These are phyloP conservation scores for Molanna angustata DNA, from an alignment of 2,888 invertebrate species.

Conservation along the genomic window DNA sequence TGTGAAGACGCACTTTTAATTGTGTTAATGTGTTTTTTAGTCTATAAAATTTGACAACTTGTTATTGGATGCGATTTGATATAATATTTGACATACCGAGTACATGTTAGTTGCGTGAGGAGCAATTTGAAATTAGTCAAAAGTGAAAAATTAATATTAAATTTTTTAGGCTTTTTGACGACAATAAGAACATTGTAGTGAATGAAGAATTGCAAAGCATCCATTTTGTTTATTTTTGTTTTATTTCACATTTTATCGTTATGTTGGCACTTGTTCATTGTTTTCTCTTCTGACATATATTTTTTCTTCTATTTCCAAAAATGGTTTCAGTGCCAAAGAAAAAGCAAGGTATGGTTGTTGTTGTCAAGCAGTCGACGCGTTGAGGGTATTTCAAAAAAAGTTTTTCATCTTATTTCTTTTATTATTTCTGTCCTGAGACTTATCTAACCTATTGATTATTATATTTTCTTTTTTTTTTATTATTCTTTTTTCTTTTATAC, in stretches of 20 bases:
- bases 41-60: no score
- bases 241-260: neutral
- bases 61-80: no score
- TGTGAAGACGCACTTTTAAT: no score
- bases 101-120: no score
- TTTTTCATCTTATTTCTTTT: conserved; percentile 26
- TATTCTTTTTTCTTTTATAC: no score
- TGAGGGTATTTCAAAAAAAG: conserved; percentile 30
- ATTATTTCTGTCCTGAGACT: no score
- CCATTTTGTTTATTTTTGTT: neutral
- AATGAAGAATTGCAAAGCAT: conserved; percentile 4
- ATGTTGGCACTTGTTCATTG: conserved; percentile 7
- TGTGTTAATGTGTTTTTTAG: no score
- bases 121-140: no score
- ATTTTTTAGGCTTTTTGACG: no score
- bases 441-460: no score
- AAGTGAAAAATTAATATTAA: no score
- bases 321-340: conserved; percentile 79
- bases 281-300: conserved; percentile 22
- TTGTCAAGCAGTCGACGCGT: conserved; percentile 27
- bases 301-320: conserved; percentile 29
- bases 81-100: no score
- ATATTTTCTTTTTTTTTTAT: neutral
- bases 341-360: conserved; percentile 64
- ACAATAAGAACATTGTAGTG: neutral